Evolutionary conservation across 92 coral and sea anemone species (phyloP), one percentile per base, ranked within the genome.

Genomic region (Zoanthus sansibaricus): DNA sequence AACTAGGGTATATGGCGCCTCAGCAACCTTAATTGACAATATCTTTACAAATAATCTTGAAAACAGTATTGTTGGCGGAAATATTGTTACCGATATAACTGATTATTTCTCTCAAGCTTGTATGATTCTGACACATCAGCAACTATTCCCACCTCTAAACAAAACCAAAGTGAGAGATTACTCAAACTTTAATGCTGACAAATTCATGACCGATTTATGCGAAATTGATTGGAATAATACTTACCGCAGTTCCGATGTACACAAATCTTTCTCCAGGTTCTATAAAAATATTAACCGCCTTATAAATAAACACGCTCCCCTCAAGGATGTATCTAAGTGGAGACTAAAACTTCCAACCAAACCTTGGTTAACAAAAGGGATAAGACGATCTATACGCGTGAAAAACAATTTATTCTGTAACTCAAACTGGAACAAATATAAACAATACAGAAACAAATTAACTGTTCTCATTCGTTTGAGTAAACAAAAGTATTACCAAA

Each of bases 101-200:
- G 92, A 90, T 61, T 87, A 90, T 42, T 90, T 90, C 72, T 30
- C 90, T 37, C 91, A 90, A 47, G 46, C 79, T 56, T 91, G 91
- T 25, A 74, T 91, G 6, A 15, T 83, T 1, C 44, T 61, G 46
- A 1, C 45, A 33, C 54, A 72, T 9, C 51, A 45, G 49, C 46
- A 77, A 72, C 14, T 61, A 9, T 51, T 80, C 44, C 14, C 17
- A n/a, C 70, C 70, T 20, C 51, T 9, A 12, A 64, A 72, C 12
- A 83, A 86, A 76, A 20, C 83, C 10, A 86, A 76, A 25, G 66
- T 86, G 5, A 30, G 83, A 12, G 89, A 86, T 37, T 86, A 86
- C 44, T 86, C 89, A 3, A 86, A 18, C 64, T 62, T 86, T 9
- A 61, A 86, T 20, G 51, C 83, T 4, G 37, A 75, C 9, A 7